Evolutionary conservation across 2,797 vertebrate genomes (phyloP).

Genomic region (Hipposideros larvatus): DNA sequence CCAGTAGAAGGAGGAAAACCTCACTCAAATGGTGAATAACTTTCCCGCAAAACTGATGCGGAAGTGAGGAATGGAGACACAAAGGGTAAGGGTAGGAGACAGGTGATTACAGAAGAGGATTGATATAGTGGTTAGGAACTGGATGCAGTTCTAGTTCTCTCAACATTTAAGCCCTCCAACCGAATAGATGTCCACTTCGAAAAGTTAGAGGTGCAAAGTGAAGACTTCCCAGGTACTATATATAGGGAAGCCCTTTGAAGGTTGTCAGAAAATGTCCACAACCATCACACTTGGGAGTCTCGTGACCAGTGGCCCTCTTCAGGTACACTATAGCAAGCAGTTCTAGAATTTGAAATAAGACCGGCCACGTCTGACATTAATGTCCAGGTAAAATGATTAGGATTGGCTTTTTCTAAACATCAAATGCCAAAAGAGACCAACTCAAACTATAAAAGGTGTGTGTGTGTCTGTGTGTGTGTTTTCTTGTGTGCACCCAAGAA

Average conservation of each 20-base stretch:
- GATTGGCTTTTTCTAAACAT: neutral
- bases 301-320: neutral
- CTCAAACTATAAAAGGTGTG: neutral
- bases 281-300: neutral
- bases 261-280: neutral
- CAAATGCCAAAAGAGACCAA: neutral
- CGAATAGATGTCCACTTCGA: neutral
- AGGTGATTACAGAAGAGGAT: neutral
- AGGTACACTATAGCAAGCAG: neutral
- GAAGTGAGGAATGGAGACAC: too few species aligned
- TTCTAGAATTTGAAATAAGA: conserved; percentile 23
- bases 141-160: neutral
- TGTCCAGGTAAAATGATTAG: neutral
- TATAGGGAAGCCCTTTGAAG: neutral
- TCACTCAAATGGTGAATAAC: neutral
- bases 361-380: neutral
- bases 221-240: neutral
- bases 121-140: neutral
- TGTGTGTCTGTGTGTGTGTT: neutral
- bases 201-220: neutral
- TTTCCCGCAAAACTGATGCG: neutral
- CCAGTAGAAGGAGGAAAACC: neutral
- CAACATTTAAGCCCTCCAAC: neutral
- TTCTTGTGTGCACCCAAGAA: neutral
- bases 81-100: neutral